Conservation (phyloP, 2,113 vertebrate genomes). For the Ammospiza caudacuta region DNA sequence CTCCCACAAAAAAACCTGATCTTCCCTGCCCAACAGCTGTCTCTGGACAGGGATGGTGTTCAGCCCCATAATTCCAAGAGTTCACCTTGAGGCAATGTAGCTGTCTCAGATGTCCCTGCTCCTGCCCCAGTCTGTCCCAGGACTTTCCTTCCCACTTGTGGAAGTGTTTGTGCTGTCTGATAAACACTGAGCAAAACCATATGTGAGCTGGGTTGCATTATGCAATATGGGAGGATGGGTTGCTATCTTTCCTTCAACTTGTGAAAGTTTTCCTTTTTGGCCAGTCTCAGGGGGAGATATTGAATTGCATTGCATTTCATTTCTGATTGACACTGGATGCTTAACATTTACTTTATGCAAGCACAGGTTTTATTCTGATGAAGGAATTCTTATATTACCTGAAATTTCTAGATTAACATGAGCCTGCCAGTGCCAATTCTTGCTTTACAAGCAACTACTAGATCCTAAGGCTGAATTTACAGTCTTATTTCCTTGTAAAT, state of each 20-base stretch:
- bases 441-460: conserved; percentile 46
- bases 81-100: neutral
- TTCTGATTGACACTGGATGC: neutral
- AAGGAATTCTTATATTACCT: conserved; percentile 21
- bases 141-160: neutral
- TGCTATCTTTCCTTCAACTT: neutral
- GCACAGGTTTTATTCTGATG: conserved; percentile 1
- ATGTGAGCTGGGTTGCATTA: conserved; percentile 22
- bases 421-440: conserved; percentile 35
- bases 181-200: conserved; percentile 36
- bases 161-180: conserved; percentile 2
- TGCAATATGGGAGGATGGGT: conserved; percentile 14
- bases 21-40: neutral
- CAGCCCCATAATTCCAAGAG: neutral
- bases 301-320: neutral
- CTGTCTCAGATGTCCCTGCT: neutral
- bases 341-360: neutral
- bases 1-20: neutral
- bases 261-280: conserved; percentile 7
- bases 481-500: conserved; percentile 61
- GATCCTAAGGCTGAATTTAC: conserved; percentile 52
- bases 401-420: conserved; percentile 28
- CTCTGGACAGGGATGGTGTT: neutral
- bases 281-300: neutral
- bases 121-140: neutral